Percentiles rank a stretch among this genome's conserved stretches.
Evolutionary conservation across 2,888 invertebrate species (phyloP).

Genomic region (Escarpia spicata): DNA sequence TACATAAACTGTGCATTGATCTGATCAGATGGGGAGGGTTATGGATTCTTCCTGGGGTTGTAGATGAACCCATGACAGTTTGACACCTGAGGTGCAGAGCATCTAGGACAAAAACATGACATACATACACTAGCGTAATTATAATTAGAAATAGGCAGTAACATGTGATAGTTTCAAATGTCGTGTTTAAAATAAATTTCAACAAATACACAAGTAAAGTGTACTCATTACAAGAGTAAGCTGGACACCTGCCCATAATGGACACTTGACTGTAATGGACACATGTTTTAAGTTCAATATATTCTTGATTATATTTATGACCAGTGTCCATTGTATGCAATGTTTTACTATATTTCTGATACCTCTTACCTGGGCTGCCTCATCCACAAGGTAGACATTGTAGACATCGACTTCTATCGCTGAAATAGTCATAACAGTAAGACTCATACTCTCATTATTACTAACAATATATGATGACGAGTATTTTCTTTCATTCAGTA

Average conservation of each 20-base stretch:
- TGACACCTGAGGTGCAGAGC: no score
- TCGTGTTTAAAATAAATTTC: no score
- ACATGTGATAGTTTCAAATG: background rate
- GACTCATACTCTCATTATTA: background rate
- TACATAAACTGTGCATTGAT: no score
- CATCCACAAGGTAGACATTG: slow-evolving; percentile 70
- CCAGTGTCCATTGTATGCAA: background rate
- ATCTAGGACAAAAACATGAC: no score
- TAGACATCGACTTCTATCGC: background rate
- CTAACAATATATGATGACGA: background rate
- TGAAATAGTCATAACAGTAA: slow-evolving; percentile 18
- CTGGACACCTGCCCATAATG: background rate
- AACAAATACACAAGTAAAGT: no score
- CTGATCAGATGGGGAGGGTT: no score
- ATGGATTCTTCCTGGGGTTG: no score
- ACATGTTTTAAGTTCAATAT: background rate
- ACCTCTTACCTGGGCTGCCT: slow-evolving; percentile 53
- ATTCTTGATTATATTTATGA: background rate
- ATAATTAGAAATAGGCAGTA: background rate
- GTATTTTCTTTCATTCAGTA: background rate
- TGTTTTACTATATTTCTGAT: background rate
- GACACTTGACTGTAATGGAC: background rate
- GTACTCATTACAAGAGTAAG: no score
- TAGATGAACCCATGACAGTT: no score
- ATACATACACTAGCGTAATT: no score